These are phyloP conservation scores for Takifugu rubripes DNA, from an alignment of 2,797 vertebrate genomes.

Conservation along the genomic window DNA sequence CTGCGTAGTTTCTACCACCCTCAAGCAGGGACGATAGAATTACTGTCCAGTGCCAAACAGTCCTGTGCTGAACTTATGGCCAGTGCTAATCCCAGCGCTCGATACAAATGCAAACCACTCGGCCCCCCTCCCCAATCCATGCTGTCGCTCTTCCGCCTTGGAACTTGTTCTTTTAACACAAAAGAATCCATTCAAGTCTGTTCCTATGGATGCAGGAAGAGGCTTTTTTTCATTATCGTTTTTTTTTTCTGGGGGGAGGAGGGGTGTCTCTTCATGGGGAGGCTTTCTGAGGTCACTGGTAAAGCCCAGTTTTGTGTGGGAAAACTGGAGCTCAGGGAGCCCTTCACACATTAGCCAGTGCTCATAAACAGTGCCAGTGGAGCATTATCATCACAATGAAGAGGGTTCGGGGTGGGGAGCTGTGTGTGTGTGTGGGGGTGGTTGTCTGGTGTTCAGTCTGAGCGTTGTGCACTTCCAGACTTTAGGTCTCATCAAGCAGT, in stretches of 20 bases:
- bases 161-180: slow-evolving; percentile 63
- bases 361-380: slow-evolving; percentile 71
- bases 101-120: slow-evolving; percentile 59
- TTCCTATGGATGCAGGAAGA: slow-evolving; percentile 74
- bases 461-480: slow-evolving; percentile 42
- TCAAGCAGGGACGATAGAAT: neutral
- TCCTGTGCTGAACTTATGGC: slow-evolving; percentile 70
- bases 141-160: slow-evolving; percentile 54
- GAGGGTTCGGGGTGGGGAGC: slow-evolving; percentile 23
- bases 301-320: slow-evolving; percentile 75
- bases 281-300: slow-evolving; percentile 73
- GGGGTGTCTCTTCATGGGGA: slow-evolving; percentile 49
- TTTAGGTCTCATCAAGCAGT: slow-evolving; percentile 25
- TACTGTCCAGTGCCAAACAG: slow-evolving; percentile 40
- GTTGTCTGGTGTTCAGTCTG: slow-evolving; percentile 52
- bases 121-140: slow-evolving; percentile 59
- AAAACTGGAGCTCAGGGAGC: slow-evolving; percentile 61
- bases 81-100: slow-evolving; percentile 59
- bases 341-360: slow-evolving; percentile 73
- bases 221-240: neutral
- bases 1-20: neutral
- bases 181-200: slow-evolving; percentile 75
- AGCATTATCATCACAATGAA: slow-evolving; percentile 80
- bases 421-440: slow-evolving; percentile 17
- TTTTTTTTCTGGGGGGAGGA: neutral